Conservation (phyloP, 2,797 vertebrate species). For the Aplochiton taeniatus region DNA sequence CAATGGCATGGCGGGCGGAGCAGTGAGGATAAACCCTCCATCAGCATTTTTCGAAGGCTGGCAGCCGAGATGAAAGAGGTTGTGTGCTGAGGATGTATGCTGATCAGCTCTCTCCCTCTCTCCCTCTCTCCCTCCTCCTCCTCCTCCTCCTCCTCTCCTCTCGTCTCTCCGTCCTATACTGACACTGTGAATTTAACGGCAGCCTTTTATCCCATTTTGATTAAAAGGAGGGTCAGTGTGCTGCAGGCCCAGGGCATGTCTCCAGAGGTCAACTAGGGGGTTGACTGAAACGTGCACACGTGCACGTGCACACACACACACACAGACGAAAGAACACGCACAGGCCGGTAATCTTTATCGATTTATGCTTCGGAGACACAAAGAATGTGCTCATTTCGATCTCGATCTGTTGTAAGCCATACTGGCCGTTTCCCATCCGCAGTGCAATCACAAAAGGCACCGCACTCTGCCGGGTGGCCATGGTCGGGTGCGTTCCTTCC, state of each 20-base stretch:
- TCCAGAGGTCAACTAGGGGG: conserved; percentile 26
- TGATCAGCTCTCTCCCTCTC: conserved; percentile 38
- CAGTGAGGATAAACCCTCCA: conserved; percentile 34
- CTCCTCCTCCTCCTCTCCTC: conserved; percentile 14
- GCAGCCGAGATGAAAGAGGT: conserved; percentile 52
- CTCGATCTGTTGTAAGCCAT: too few species aligned
- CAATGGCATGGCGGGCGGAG: conserved; percentile 28
- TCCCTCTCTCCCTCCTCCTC: too few species aligned
- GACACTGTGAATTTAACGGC: conserved; percentile 35
- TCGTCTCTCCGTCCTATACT: conserved; percentile 31
- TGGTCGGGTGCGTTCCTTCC: conserved; percentile 43
- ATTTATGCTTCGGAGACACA: too few species aligned
- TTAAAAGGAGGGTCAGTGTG: conserved; percentile 50
- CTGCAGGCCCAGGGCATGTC: conserved; percentile 28
- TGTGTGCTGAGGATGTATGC: conserved; percentile 44
- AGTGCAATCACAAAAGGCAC: conserved; percentile 22
- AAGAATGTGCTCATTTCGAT: too few species aligned
- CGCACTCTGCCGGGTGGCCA: conserved; percentile 13
- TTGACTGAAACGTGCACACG: neutral
- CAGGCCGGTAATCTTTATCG: too few species aligned
- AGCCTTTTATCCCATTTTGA: conserved; percentile 39
- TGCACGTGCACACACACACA: neutral
- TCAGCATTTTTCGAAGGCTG: conserved; percentile 51
- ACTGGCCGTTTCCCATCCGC: conserved; percentile 21
- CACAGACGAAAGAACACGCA: neutral